phyloP scores from a whole-genome alignment of 2,888 invertebrate species.

The Lampropteryx suffumata region DNA sequence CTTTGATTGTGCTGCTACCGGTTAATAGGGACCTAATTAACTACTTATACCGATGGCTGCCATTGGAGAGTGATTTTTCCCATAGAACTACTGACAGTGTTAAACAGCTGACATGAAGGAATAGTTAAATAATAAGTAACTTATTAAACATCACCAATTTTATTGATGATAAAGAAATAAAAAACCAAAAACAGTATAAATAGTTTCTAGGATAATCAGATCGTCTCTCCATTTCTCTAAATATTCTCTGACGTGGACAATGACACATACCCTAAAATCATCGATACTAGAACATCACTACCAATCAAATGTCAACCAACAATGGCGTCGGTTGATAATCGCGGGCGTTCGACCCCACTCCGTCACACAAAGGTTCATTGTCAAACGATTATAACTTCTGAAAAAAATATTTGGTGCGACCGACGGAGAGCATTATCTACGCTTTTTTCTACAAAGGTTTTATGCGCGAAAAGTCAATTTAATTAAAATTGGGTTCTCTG shows the following conservation, averaged over 20 bases:
- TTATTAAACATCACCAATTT: too few species aligned
- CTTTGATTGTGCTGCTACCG: too few species aligned
- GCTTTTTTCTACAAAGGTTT: conserved; percentile 38
- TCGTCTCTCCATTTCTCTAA: too few species aligned
- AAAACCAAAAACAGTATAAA: too few species aligned
- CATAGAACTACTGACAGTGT: too few species aligned
- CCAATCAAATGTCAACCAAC: conserved; percentile 74
- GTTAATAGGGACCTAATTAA: too few species aligned
- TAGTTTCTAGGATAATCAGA: too few species aligned
- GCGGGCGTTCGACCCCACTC: conserved; percentile 60
- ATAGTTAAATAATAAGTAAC: too few species aligned
- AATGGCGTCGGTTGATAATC: conserved; percentile 75
- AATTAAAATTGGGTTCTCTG: conserved; percentile 71
- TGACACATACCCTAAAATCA: conserved; percentile 8
- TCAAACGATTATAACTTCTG: conserved; percentile 56
- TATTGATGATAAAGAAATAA: too few species aligned
- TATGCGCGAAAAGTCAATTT: conserved; percentile 64
- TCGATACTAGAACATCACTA: conserved; percentile 57
- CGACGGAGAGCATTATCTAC: conserved; percentile 15
- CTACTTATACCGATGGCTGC: too few species aligned
- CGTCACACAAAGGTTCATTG: conserved; percentile 67
- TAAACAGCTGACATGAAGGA: too few species aligned
- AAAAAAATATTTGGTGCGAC: conserved; percentile 39
- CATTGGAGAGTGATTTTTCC: too few species aligned
- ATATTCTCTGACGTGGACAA: neutral